Evolutionary conservation across 2,888 invertebrate genomes (phyloP).

Genomic region (Julus scandinavius): DNA sequence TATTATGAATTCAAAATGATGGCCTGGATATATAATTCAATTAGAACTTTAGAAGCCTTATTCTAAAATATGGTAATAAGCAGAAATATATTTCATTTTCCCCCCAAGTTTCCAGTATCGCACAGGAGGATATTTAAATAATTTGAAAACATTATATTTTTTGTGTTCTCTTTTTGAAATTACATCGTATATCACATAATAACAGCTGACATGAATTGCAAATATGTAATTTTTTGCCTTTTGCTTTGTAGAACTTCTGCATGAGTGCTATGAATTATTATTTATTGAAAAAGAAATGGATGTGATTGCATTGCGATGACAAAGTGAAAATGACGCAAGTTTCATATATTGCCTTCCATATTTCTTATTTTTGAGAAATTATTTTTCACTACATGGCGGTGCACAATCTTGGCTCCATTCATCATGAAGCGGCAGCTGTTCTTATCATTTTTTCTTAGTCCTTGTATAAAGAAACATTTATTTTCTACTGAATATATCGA

Average conservation of each 20-base stretch:
- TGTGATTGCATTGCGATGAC: background rate
- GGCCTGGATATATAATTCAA: too few species aligned
- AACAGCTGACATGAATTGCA: background rate
- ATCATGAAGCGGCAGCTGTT: background rate
- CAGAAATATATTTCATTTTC: background rate
- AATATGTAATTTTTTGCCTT: background rate
- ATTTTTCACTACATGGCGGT: background rate
- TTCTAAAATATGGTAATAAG: background rate
- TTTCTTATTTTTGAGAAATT: background rate
- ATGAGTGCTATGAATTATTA: background rate
- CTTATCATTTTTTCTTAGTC: background rate
- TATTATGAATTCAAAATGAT: too few species aligned
- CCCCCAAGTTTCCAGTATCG: too few species aligned
- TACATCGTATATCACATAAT: background rate
- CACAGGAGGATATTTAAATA: background rate
- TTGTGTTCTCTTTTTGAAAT: background rate
- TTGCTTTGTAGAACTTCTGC: background rate
- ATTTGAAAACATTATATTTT: background rate
- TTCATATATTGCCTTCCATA: background rate
- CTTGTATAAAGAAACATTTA: background rate
- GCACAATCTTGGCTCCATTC: background rate
- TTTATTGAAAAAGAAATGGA: slow-evolving; percentile 6
- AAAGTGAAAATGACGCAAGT: background rate
- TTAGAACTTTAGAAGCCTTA: background rate
- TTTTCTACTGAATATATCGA: background rate